Conservation (phyloP, 2,113 vertebrate species). For the Sinocyclocheilus maitianheensis region DNA sequence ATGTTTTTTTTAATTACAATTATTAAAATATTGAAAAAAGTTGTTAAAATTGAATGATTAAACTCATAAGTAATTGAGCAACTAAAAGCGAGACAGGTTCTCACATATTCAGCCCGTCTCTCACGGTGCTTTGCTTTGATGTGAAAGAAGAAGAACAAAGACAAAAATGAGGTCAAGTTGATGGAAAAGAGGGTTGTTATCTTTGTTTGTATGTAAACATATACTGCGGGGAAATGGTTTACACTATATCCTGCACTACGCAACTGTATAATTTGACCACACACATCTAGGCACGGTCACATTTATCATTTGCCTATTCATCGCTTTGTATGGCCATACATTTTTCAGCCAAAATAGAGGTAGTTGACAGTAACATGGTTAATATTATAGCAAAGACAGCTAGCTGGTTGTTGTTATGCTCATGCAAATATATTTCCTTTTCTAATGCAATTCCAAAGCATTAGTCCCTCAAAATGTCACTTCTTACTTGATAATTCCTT, state of each 20-base stretch:
- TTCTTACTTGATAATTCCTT: not conserved
- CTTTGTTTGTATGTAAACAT: slow-evolving; percentile 29
- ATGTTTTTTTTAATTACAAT: not conserved
- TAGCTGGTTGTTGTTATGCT: not conserved
- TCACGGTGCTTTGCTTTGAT: slow-evolving; percentile 27
- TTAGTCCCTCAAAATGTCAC: not conserved
- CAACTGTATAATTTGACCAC: not conserved
- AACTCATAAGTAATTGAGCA: not conserved
- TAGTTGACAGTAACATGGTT: not conserved
- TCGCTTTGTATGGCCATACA: not conserved
- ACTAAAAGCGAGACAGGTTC: not conserved
- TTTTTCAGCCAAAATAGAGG: not conserved
- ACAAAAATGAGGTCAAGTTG: slow-evolving; percentile 26
- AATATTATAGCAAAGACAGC: not conserved
- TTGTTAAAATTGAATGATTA: not conserved
- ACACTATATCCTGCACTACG: not conserved
- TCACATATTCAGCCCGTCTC: not conserved
- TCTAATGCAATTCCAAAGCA: not conserved
- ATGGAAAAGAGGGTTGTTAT: not conserved
- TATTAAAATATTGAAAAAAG: too few species aligned
- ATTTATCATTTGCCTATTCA: slow-evolving; percentile 5
- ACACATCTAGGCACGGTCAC: not conserved
- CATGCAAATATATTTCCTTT: not conserved
- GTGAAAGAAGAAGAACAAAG: slow-evolving; percentile 12
- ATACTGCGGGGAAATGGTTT: not conserved